Evolutionary conservation across 2,113 vertebrate species (phyloP).

Genomic region (Montifringilla adamsi): DNA sequence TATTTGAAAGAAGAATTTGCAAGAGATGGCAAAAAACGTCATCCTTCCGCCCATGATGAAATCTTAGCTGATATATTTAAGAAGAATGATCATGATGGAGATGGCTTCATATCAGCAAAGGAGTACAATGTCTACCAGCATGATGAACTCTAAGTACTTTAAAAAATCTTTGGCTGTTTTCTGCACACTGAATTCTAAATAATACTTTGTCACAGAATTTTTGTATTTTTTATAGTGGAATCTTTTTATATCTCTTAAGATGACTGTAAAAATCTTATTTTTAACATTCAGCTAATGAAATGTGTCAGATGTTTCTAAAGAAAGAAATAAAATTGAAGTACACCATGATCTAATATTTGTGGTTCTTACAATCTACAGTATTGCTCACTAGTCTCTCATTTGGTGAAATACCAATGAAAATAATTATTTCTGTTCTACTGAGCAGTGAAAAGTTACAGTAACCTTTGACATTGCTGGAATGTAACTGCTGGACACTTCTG

Average conservation of each 20-base stretch:
- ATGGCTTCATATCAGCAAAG: slow-evolving; percentile 87
- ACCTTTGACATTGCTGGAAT: neutral
- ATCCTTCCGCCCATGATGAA: slow-evolving; percentile 81
- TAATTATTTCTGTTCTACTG: neutral
- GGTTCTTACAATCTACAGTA: neutral
- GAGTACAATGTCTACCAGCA: slow-evolving; percentile 93
- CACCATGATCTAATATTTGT: neutral
- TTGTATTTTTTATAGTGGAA: neutral
- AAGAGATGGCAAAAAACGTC: slow-evolving; percentile 78
- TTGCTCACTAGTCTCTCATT: neutral
- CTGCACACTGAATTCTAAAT: slow-evolving; percentile 27
- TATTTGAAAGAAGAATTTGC: slow-evolving; percentile 87
- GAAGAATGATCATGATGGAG: slow-evolving; percentile 84
- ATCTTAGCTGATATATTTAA: slow-evolving; percentile 88
- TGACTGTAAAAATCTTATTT: slow-evolving; percentile 17
- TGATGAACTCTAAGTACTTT: slow-evolving; percentile 85
- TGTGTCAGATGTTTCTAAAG: neutral
- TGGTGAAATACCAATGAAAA: neutral
- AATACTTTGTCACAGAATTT: neutral
- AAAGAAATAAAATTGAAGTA: slow-evolving; percentile 30
- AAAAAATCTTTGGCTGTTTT: neutral
- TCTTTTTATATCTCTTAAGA: slow-evolving; percentile 38
- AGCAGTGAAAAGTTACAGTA: neutral
- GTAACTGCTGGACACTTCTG: neutral
- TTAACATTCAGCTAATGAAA: slow-evolving; percentile 38